Percentiles rank a stretch among this genome's conserved stretches.
Evolutionary conservation across 2,113 vertebrate genomes (phyloP).

Genomic region (Progne subis): DNA sequence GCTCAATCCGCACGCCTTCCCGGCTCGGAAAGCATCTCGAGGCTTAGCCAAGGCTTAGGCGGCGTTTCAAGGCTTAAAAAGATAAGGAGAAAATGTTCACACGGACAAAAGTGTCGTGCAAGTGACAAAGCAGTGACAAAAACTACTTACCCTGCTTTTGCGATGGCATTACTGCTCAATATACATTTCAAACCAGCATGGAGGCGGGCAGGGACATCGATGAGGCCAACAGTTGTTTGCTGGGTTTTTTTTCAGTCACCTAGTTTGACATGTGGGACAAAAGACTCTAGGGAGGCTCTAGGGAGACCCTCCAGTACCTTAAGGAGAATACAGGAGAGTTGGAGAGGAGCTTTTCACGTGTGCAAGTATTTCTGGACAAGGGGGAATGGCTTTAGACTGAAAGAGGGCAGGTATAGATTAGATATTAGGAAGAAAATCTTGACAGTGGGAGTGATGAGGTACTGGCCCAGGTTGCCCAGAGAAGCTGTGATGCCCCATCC

Average conservation of each 20-base stretch:
- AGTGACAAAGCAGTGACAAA: neutral
- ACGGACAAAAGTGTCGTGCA: neutral
- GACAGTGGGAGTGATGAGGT: neutral
- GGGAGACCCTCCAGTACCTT: neutral
- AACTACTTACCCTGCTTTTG: neutral
- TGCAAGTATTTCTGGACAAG: neutral
- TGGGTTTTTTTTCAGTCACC: neutral
- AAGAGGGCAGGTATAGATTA: neutral
- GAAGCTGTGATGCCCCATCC: neutral
- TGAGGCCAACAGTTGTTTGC: neutral
- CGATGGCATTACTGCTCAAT: neutral
- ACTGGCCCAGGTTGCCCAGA: accelerated
- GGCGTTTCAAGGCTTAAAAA: neutral
- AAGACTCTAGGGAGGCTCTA: neutral
- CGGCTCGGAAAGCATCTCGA: neutral
- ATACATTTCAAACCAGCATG: neutral
- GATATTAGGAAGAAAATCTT: neutral
- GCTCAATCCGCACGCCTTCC: neutral
- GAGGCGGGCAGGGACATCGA: neutral
- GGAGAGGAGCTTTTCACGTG: neutral
- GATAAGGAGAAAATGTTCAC: neutral
- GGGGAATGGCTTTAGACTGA: neutral
- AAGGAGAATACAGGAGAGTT: neutral
- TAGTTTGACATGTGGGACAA: neutral
- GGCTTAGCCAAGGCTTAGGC: neutral